These are phyloP conservation scores for Hoplias malabaricus DNA, from an alignment of 2,113 vertebrate species.

Conservation along the genomic window DNA sequence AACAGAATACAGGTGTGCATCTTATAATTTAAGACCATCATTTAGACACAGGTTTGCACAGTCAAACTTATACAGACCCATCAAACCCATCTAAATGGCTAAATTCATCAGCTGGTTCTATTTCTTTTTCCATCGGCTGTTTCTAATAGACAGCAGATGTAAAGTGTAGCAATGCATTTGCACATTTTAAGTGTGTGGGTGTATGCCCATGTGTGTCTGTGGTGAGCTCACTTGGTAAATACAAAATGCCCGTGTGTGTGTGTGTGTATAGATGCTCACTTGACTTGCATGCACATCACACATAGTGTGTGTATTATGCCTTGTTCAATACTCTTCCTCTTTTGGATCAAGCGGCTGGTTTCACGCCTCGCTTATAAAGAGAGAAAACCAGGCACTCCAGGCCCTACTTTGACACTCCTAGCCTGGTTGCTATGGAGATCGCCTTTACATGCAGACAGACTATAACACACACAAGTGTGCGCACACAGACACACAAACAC, in stretches of 20 bases:
- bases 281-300: not conserved
- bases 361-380: conserved; percentile 25
- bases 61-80: too few species aligned
- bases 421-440: conserved; percentile 48
- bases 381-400: conserved; percentile 36
- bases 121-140: too few species aligned
- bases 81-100: too few species aligned
- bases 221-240: too few species aligned
- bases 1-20: too few species aligned
- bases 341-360: conserved; percentile 31
- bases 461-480: conserved; percentile 23
- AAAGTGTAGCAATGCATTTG: not conserved
- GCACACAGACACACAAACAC: conserved; percentile 8
- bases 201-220: not conserved
- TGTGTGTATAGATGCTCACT: not conserved
- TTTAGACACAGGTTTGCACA: not conserved
- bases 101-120: too few species aligned
- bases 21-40: too few species aligned
- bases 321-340: not conserved
- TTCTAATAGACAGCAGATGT: not conserved
- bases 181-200: not conserved
- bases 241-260: not conserved
- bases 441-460: conserved; percentile 30
- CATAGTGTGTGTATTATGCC: not conserved
- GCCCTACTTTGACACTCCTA: conserved; percentile 47